These are phyloP conservation scores for Aphyosemion australe DNA, from an alignment of 2,113 vertebrate genomes.

Conservation along the genomic window DNA sequence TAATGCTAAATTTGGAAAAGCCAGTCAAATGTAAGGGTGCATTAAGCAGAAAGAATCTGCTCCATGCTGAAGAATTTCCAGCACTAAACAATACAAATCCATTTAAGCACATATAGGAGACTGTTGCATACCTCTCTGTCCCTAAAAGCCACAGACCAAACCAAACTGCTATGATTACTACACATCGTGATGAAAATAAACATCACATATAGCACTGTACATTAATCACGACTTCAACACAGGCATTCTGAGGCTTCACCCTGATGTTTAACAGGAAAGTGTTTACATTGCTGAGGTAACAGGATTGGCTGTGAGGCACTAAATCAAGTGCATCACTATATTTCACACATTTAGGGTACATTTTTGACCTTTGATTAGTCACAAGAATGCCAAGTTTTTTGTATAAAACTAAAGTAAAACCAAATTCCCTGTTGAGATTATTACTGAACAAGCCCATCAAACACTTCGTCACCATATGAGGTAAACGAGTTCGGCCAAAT, in stretches of 20 bases:
- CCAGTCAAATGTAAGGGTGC: neutral
- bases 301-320: conserved; percentile 54
- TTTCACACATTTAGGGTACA: conserved; percentile 28
- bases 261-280: conserved; percentile 38
- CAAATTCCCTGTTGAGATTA: neutral
- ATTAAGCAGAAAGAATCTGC: neutral
- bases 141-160: conserved; percentile 44
- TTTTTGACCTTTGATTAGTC: conserved; percentile 3
- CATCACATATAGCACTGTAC: conserved; percentile 26
- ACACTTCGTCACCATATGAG: neutral
- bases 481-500: conserved; percentile 50
- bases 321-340: too few species aligned
- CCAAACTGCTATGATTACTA: conserved; percentile 26
- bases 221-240: conserved; percentile 21
- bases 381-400: neutral
- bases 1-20: neutral
- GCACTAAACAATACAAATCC: neutral
- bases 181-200: conserved; percentile 42
- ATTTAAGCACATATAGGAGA: conserved; percentile 23
- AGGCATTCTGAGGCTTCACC: conserved; percentile 20
- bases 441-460: conserved; percentile 7
- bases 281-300: conserved; percentile 61
- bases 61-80: neutral
- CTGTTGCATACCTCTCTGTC: conserved; percentile 18
- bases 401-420: neutral